Conservation (phyloP, 2,888 invertebrate species). For the Scaeva pyrastri region DNA sequence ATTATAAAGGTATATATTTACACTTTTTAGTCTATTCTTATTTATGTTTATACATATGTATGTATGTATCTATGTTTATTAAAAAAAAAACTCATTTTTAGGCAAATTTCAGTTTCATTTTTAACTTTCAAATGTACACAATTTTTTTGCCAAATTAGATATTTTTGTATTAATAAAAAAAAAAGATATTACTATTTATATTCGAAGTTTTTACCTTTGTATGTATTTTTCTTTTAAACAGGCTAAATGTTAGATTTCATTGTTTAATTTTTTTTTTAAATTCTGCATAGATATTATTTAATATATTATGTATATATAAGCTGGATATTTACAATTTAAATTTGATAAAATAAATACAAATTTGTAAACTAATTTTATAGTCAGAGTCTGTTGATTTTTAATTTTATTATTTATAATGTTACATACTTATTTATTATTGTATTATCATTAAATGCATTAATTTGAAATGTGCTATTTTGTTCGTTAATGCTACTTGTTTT, state of each 20-base stretch:
- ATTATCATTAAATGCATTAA: conserved; percentile 62
- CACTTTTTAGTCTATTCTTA: background rate
- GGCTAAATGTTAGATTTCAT: conserved; percentile 28
- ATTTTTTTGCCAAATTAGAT: conserved; percentile 15
- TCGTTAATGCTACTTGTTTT: conserved; percentile 3
- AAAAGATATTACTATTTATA: background rate
- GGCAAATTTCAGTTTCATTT: conserved; percentile 49
- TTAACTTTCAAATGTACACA: conserved; percentile 37
- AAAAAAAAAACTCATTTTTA: conserved; percentile 31
- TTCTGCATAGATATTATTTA: background rate
- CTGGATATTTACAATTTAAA: conserved; percentile 3
- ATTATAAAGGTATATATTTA: conserved; percentile 38
- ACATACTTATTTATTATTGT: conserved; percentile 31
- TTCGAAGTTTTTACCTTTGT: conserved; percentile 38
- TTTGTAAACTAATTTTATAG: conserved; percentile 59
- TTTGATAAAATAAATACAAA: conserved; percentile 27
- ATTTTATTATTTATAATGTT: conserved; percentile 17
- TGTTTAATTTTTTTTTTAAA: background rate
- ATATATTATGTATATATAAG: too few relatives aligned
- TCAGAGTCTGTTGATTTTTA: conserved; percentile 62
- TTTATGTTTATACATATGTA: background rate
- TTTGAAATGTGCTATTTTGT: conserved; percentile 63
- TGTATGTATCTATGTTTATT: background rate
- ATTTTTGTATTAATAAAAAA: background rate
- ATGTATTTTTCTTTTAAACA: conserved; percentile 10